Evolutionary conservation across 2,113 vertebrate species (phyloP).

Genomic region (Chloropsis cyanopogon): DNA sequence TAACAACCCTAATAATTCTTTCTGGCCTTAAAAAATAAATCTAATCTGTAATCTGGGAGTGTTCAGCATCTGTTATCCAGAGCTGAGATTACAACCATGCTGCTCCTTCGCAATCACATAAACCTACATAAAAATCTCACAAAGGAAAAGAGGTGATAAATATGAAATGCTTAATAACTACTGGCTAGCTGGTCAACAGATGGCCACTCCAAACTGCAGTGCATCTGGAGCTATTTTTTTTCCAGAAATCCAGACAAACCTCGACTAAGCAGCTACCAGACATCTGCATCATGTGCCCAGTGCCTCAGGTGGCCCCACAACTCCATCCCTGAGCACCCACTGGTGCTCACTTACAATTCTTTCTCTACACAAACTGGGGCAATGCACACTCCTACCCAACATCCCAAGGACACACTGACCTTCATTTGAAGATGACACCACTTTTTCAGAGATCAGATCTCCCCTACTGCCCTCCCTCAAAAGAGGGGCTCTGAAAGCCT

Average conservation of each 20-base stretch:
- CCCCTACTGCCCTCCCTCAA: background rate
- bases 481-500: background rate
- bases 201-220: background rate
- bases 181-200: background rate
- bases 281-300: rapidly evolving
- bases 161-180: background rate
- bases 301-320: rapidly evolving
- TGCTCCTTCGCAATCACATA: background rate
- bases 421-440: background rate
- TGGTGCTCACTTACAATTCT: background rate
- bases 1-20: slow-evolving; percentile 10
- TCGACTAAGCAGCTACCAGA: background rate
- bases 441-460: background rate
- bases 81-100: background rate
- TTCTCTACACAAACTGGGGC: rapidly evolving
- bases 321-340: background rate
- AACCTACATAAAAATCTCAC: background rate
- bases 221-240: background rate
- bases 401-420: rapidly evolving
- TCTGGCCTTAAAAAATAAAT: background rate
- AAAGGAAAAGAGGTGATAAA: background rate
- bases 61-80: background rate
- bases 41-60: slow-evolving; percentile 7
- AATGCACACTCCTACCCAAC: background rate
- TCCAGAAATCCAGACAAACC: background rate